Conservation (phyloP, 2,888 invertebrate genomes). For the Lottia gigantea region DNA sequence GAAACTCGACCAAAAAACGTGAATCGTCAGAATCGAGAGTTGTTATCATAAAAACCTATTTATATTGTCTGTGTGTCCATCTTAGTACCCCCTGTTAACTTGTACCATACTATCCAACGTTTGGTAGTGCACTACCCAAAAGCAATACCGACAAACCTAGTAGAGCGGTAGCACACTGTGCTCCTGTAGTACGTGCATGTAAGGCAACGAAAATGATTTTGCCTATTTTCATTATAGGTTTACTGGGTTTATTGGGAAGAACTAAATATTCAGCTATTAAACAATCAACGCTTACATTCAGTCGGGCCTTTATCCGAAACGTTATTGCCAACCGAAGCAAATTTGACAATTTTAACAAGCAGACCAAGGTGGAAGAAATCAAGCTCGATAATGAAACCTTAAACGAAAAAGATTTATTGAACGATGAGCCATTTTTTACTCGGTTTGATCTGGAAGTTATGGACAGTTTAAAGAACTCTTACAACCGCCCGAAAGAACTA, state of each 20-base stretch:
- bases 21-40: no score
- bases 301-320: not conserved
- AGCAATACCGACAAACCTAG: no score
- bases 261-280: conserved; percentile 13
- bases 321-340: not conserved
- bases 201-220: no score
- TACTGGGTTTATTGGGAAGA: conserved; percentile 27
- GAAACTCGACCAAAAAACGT: no score
- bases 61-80: no score
- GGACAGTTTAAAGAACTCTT: conserved; percentile 35
- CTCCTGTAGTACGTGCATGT: no score
- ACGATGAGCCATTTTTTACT: conserved; percentile 34
- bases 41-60: no score
- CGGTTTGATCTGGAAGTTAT: conserved; percentile 50
- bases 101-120: no score
- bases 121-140: not conserved
- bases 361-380: conserved; percentile 2
- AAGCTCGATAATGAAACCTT: conserved; percentile 15
- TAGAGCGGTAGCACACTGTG: no score
- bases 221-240: conserved; percentile 24
- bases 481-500: conserved; percentile 42
- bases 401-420: not conserved
- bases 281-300: not conserved
- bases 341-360: not conserved
- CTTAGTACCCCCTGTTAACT: no score